phyloP scores from a whole-genome alignment of 2,113 vertebrate genomes.

The Gasterosteus nipponicus region DNA sequence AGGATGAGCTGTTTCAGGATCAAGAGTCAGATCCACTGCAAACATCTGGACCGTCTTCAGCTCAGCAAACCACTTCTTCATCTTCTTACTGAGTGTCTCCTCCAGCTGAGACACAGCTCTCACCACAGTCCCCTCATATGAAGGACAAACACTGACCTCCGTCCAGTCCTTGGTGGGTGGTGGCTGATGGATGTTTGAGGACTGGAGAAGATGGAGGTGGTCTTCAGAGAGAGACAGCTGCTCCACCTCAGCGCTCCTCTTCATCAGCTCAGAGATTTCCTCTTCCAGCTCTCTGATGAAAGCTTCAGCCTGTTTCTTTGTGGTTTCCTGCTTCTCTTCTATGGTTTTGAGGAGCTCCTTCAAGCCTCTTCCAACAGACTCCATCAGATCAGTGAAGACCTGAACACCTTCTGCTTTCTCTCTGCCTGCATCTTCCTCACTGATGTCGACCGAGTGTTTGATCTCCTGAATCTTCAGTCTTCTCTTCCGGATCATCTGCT shows the following conservation, averaged over 20 bases:
- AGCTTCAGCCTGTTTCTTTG: background rate
- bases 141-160: background rate
- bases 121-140: constrained; percentile 12
- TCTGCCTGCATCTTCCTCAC: constrained; percentile 26
- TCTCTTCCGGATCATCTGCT: constrained; percentile 27
- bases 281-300: constrained; percentile 26
- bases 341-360: background rate
- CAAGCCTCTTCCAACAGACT: constrained; percentile 1
- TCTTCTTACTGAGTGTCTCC: background rate
- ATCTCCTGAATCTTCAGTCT: constrained; percentile 8
- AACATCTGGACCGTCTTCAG: constrained; percentile 28
- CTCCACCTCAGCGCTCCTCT: constrained; percentile 11
- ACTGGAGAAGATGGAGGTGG: constrained; percentile 21
- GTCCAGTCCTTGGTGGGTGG: constrained; percentile 29
- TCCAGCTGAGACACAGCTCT: constrained; percentile 16
- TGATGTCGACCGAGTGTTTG: background rate
- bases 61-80: background rate
- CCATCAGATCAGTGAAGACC: constrained; percentile 22
- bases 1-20: background rate
- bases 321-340: background rate
- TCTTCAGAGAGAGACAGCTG: constrained; percentile 4
- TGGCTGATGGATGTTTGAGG: background rate
- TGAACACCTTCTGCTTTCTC: constrained; percentile 24
- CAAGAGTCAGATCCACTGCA: constrained; percentile 27
- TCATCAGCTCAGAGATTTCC: constrained; percentile 33